Conservation (phyloP, 92 coral and sea anemone genomes). For the Siderastrea siderea region DNA sequence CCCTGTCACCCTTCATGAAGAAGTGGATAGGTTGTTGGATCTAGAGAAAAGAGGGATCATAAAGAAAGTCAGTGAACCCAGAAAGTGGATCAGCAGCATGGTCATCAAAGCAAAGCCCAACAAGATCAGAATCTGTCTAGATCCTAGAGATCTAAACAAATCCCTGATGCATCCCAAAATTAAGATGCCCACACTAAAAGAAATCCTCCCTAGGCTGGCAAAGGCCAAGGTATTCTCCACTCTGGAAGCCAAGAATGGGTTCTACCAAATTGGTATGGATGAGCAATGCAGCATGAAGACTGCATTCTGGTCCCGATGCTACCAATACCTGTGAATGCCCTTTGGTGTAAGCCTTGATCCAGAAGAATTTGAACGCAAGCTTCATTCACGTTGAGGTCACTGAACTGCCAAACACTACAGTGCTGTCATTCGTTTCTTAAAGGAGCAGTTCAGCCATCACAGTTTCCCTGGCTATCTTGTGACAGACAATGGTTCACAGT, state of each 20-base stretch:
- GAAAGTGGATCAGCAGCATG: conserved; percentile 40
- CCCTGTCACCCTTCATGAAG: conserved; percentile 46
- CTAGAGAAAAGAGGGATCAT: conserved; percentile 37
- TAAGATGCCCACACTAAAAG: conserved; percentile 58
- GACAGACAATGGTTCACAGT: conserved; percentile 53
- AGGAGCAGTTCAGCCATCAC: conserved; percentile 57
- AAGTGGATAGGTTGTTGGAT: conserved; percentile 59
- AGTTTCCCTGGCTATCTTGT: conserved; percentile 47
- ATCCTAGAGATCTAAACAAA: conserved; percentile 53
- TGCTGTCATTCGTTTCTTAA: conserved; percentile 15
- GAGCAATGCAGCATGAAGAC: conserved; percentile 40
- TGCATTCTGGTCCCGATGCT: neutral
- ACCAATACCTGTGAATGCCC: conserved; percentile 33
- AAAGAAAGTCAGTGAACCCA: conserved; percentile 8
- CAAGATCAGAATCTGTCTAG: conserved; percentile 52
- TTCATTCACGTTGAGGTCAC: conserved; percentile 33
- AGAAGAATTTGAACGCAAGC: conserved; percentile 18
- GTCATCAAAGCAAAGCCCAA: conserved; percentile 52
- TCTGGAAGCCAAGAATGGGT: conserved; percentile 60
- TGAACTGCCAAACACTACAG: conserved; percentile 5
- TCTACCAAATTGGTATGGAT: conserved; percentile 11
- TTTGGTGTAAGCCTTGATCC: conserved; percentile 62
- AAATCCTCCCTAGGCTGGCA: conserved; percentile 44
- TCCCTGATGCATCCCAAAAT: conserved; percentile 48
- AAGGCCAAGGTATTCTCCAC: conserved; percentile 63